Evolutionary conservation across 2,113 vertebrate genomes (phyloP), one percentile per base, ranked within the genome.

Genomic region (Centropus bengalensis): DNA sequence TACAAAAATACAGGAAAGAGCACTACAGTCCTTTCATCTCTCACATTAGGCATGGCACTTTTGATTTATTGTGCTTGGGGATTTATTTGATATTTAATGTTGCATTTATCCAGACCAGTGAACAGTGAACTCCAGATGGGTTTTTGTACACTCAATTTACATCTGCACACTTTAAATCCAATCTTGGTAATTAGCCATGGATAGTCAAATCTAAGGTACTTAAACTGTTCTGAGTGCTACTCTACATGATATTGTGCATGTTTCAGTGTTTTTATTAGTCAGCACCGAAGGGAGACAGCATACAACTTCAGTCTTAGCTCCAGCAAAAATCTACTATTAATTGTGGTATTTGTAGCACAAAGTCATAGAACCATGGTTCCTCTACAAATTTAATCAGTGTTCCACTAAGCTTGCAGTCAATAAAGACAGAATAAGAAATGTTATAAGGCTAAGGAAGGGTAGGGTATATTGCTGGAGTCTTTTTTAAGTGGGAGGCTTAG

Each of bases 61-160:
- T 45, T 76, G 84, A 94, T 85, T 93, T 66, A 73, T 23, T 7
- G 28, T 74, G 32, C 58, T 55, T 89, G 21, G 30, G 51, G 51
- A 87, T 91, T 86, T 95, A 62, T 89, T 89, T 89, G 47, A 73
- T 82, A 82, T 93, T 96, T 92, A 95, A 85, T 63, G 87, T 82
- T 89, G 67, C 3, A 4, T 82, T 96, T 94, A 94, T 87, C 73
- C 49, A 76, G 87, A 60, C 22, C 67, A 94, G 15, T 91, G 92
- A 92, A 81, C 82, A 95, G 60, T 44, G 84, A 85, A 80, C 24
- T 94, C 84, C 75, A 91, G 75, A 80, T 91, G 75, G 74, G 15
- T 14, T 89, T 92, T 89, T 55, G 49, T 77, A 66, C 63, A 91
- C 78, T 88, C 32, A 0, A 4, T 85, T 95, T 94, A 80, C 59